Evolutionary conservation across 2,888 invertebrate genomes (phyloP).

Genomic region (Brenthis daphne): DNA sequence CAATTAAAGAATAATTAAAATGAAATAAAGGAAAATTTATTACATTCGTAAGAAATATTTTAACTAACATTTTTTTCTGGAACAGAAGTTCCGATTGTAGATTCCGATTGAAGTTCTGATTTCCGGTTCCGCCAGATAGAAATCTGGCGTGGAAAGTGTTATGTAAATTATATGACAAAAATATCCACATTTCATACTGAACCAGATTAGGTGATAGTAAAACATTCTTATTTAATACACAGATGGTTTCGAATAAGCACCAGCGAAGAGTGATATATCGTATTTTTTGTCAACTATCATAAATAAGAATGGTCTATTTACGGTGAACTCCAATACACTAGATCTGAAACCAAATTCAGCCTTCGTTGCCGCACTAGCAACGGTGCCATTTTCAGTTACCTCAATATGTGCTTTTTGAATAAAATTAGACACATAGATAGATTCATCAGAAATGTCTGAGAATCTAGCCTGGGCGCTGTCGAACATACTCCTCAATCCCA

Average conservation of each 20-base stretch:
- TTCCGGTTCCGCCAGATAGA: too few species aligned
- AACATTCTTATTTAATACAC: conserved; percentile 46
- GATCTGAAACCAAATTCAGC: conserved; percentile 49
- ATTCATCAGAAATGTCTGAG: conserved; percentile 53
- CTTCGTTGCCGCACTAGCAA: conserved; percentile 53
- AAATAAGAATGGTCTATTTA: conserved; percentile 67
- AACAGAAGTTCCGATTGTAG: too few species aligned
- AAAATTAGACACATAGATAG: conserved; percentile 58
- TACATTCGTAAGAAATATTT: too few species aligned
- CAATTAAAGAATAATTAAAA: too few species aligned
- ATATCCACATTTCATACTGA: too few species aligned
- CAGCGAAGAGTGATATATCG: conserved; percentile 61
- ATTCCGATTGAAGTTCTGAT: too few species aligned
- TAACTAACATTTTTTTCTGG: too few species aligned
- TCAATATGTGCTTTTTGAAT: conserved; percentile 70
- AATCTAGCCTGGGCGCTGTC: conserved; percentile 55
- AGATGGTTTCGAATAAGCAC: conserved; percentile 68
- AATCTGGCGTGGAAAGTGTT: too few species aligned
- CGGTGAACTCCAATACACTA: conserved; percentile 52
- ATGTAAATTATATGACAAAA: too few species aligned
- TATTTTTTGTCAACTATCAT: conserved; percentile 64
- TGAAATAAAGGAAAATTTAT: too few species aligned
- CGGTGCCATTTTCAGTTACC: conserved; percentile 67
- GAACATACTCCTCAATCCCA: conserved; percentile 65
- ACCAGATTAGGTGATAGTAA: background rate